These are phyloP conservation scores for Syrista parreyssii DNA, from an alignment of 2,888 invertebrate species.

Conservation along the genomic window DNA sequence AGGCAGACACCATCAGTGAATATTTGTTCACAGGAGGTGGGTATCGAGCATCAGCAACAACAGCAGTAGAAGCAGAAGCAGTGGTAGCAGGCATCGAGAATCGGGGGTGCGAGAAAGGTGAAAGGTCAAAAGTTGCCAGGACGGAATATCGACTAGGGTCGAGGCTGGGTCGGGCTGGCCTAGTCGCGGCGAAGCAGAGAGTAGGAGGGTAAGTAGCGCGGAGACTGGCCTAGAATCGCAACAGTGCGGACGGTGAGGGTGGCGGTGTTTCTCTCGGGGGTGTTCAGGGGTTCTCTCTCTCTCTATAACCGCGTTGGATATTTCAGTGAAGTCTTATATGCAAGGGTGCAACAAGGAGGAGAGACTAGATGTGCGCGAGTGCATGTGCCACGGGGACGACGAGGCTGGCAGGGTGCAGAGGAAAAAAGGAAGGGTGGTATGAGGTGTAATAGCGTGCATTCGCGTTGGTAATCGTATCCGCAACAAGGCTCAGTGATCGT, in stretches of 20 bases:
- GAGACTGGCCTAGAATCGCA: conserved; percentile 4
- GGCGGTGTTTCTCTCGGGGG: not conserved
- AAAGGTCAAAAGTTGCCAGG: conserved; percentile 54
- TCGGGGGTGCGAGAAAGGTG: conserved; percentile 40
- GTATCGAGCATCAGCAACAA: not conserved
- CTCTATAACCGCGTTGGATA: conserved; percentile 1
- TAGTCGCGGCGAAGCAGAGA: not conserved
- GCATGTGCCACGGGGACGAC: not conserved
- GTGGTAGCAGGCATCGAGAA: not conserved
- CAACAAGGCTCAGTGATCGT: not conserved
- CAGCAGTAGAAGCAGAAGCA: not conserved
- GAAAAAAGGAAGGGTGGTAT: not conserved
- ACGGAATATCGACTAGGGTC: conserved; percentile 52
- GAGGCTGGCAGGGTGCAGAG: conserved; percentile 4
- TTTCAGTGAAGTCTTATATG: not conserved
- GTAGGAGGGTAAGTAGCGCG: conserved; percentile 5
- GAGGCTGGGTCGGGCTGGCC: conserved; percentile 2
- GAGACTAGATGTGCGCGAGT: conserved; percentile 7
- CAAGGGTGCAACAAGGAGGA: not conserved
- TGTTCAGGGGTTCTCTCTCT: not conserved
- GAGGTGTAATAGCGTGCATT: not conserved
- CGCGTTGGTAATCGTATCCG: not conserved
- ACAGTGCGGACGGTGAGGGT: not conserved
- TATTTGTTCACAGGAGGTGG: not conserved
- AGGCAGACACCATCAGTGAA: not conserved